These are phyloP conservation scores for Cataglyphis rosenhaueri DNA, from an alignment of 2,888 invertebrate genomes.

Conservation along the genomic window DNA sequence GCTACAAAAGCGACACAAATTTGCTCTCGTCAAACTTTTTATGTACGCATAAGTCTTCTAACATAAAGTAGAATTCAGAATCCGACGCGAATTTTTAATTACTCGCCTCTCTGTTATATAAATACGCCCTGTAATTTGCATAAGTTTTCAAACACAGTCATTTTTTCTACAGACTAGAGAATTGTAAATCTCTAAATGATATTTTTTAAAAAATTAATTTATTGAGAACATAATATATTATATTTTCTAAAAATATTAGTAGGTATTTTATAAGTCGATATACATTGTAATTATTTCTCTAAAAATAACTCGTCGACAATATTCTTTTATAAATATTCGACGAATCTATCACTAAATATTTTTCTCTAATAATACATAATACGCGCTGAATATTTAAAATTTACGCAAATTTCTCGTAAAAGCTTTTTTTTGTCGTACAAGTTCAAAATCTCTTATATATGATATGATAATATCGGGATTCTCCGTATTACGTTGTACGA, in stretches of 20 bases:
- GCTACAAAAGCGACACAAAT: conserved; percentile 30
- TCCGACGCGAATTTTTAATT: conserved; percentile 43
- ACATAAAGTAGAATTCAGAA: conserved; percentile 39
- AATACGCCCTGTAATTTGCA: conserved; percentile 10
- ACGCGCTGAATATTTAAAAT: not conserved
- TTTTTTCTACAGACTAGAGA: not conserved
- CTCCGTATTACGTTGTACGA: conserved; percentile 31
- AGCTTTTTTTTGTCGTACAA: not conserved
- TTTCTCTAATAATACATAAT: not conserved
- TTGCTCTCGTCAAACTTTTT: conserved; percentile 50
- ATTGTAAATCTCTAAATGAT: not conserved
- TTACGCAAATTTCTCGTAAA: conserved; percentile 6
- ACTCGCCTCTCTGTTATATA: conserved; percentile 44
- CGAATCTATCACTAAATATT: not conserved
- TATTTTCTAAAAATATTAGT: not conserved
- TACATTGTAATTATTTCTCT: not conserved
- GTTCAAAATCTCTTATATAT: not conserved
- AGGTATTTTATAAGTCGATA: not conserved
- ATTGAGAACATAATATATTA: not conserved
- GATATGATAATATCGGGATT: conserved; percentile 2
- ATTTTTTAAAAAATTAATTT: not conserved
- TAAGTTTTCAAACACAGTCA: conserved; percentile 39
- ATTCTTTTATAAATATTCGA: not conserved
- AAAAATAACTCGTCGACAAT: not conserved
- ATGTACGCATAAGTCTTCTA: conserved; percentile 30